Evolutionary conservation across 2,888 invertebrate species (phyloP), one percentile per base, ranked within the genome.

Genomic region (Erebia aethiops): DNA sequence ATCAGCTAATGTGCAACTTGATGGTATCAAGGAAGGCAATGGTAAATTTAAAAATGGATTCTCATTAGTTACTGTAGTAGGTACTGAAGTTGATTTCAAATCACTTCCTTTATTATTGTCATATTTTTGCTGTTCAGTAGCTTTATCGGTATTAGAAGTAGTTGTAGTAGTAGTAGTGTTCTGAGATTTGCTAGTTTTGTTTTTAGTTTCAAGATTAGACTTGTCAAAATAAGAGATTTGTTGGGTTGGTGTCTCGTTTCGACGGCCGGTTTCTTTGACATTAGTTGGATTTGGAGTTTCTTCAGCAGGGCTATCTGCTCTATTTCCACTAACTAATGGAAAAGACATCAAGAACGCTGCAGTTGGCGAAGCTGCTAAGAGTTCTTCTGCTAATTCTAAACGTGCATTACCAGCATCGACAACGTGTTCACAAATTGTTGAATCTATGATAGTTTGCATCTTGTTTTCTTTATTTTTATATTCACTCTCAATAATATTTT

Each of bases 301-400:
- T 70, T 93, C 93, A 41, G 89, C 88, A 10, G 94, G 93, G 71
- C 93, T 93, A 61, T 94, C 94, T 46, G 93, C 93, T 77, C 94
- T 87, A 73, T 92, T 93, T 1, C 94, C 94, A 79, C 93, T 96
- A 0, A 97, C 97, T 63, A 96, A 85, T 0, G 97, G 97, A 80
- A 96, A 97, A 1, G 96, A 95, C 90, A 96, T 94, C 13, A 97
- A 88, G 82, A 96, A 96, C 1, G 97, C 97, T 14, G 96, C 97
- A 2, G 96, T 96, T 7, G 97, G 96, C 1, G 96, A 96, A 66
- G 93, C 92, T 68, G 94, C 93, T 76, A 93, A 78, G 79, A 93
- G 90, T 73, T 93, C 93, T 81, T 93, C 93, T 2, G 93, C 95
- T 76, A 95, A 86, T 81, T 95, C 95, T 76, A 95, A 89, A 43